These are phyloP conservation scores for Xestia ashworthii DNA, from an alignment of 2,888 invertebrate genomes.

Conservation along the genomic window DNA sequence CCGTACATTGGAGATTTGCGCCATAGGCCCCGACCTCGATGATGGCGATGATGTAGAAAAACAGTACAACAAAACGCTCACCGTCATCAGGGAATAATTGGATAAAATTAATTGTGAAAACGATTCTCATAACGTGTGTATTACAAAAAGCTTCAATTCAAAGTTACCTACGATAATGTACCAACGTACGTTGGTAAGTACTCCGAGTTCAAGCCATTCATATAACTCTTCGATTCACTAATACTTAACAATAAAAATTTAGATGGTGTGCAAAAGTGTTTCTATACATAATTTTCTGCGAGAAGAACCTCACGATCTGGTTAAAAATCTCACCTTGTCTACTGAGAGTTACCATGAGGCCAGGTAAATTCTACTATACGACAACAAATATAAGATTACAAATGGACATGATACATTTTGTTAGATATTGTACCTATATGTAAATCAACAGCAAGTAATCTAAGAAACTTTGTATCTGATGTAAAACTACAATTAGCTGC, in stretches of 20 bases:
- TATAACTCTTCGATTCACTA: constrained; percentile 2
- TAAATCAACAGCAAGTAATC: background rate
- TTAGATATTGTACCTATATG: too few species aligned
- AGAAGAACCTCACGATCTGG: constrained; percentile 19
- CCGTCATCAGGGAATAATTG: background rate
- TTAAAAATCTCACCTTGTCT: constrained; percentile 15
- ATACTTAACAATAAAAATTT: background rate
- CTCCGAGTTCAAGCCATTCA: constrained; percentile 10
- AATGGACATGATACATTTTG: too few species aligned
- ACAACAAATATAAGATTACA: too few species aligned
- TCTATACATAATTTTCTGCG: constrained; percentile 6
- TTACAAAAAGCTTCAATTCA: background rate
- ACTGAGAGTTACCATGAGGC: too few species aligned
- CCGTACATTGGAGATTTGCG: too few species aligned
- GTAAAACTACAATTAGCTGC: constrained; percentile 5
- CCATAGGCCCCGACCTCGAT: background rate
- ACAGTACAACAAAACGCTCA: background rate
- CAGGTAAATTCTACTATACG: too few species aligned
- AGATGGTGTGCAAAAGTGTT: constrained; percentile 11
- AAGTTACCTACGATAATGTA: background rate
- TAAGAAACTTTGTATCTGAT: constrained; percentile 9
- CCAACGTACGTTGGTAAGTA: constrained; percentile 11
- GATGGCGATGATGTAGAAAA: background rate
- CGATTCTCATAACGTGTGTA: background rate
- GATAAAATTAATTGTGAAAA: background rate